A percentile compares a stretch with the other conserved stretches of the same genome.
These are phyloP conservation scores for Cyrtodaria siliqua DNA, from an alignment of 2,888 invertebrate genomes.

Conservation along the genomic window DNA sequence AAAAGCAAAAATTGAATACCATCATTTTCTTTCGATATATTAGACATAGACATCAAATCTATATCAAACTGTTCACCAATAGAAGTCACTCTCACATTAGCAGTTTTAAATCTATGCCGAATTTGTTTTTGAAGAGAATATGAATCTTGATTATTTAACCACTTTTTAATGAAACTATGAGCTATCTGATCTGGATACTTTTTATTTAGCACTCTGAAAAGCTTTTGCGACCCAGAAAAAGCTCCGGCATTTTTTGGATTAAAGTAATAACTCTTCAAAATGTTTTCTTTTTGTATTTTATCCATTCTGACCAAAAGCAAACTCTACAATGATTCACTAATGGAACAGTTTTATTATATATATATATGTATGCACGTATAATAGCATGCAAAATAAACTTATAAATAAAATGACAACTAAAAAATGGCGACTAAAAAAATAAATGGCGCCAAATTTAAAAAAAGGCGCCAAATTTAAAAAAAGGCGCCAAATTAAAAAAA, in stretches of 20 bases:
- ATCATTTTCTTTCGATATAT: conserved; percentile 44
- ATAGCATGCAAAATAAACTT: no score
- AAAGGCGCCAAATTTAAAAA: no score
- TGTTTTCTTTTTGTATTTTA: conserved; percentile 14
- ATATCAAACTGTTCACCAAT: conserved; percentile 42
- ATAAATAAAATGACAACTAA: no score
- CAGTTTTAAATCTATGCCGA: conserved; percentile 28
- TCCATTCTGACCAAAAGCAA: no score
- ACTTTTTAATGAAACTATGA: conserved; percentile 22
- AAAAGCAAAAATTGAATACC: conserved; percentile 29
- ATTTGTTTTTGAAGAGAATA: conserved; percentile 7
- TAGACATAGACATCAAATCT: conserved; percentile 32
- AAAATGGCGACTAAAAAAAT: no score
- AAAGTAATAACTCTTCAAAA: conserved; percentile 25
- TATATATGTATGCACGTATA: no score
- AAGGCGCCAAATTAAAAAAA: no score
- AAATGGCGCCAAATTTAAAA: no score
- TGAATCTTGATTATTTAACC: conserved; percentile 28
- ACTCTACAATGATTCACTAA: no score
- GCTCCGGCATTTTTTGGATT: conserved; percentile 19
- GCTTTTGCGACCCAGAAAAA: conserved; percentile 26
- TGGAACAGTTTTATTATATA: no score
- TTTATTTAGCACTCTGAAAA: conserved; percentile 31
- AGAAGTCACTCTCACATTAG: conserved; percentile 23
- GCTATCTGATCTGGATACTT: conserved; percentile 37